A percentile compares a stretch with the other conserved stretches of the same genome.
phyloP scores from a whole-genome alignment of 1,140 invertebrate species.

The Orius laevigatus region DNA sequence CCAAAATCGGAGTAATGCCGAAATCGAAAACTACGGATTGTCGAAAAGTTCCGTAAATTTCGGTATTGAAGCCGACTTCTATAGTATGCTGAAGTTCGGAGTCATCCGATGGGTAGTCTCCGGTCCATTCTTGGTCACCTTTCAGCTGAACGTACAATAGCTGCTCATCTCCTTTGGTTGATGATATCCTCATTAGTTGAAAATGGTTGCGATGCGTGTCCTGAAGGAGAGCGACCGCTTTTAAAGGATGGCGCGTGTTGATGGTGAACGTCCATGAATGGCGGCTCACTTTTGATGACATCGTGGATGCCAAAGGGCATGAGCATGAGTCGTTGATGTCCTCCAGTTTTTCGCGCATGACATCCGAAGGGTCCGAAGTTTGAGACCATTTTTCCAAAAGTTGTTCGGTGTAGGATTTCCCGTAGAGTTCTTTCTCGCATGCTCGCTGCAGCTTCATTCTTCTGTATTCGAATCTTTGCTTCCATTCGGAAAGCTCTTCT shows the following conservation, averaged over 20 bases:
- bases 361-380: conserved; percentile 34
- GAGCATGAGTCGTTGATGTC: conserved; percentile 41
- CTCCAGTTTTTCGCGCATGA: conserved; percentile 40
- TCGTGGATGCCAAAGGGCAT: conserved; percentile 40
- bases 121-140: conserved; percentile 39
- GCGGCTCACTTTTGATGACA: conserved; percentile 46
- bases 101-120: conserved; percentile 27
- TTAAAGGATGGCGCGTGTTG: conserved; percentile 29
- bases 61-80: conserved; percentile 50
- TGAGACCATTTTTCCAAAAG: conserved; percentile 45
- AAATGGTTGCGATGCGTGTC: conserved; percentile 59
- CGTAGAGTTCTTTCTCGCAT: conserved; percentile 47
- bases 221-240: conserved; percentile 49
- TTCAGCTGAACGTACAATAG: conserved; percentile 20
- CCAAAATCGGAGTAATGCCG: conserved; percentile 48
- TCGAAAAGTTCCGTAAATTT: conserved; percentile 63
- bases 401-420: conserved; percentile 46
- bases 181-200: conserved; percentile 29
- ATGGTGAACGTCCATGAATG: conserved; percentile 50
- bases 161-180: not conserved
- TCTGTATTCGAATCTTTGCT: conserved; percentile 49
- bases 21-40: conserved; percentile 69
- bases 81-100: conserved; percentile 36
- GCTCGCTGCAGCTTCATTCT: conserved; percentile 44
- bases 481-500: conserved; percentile 58